Evolutionary conservation across 2,113 vertebrate genomes (phyloP).

Genomic region (Cathartes aura): DNA sequence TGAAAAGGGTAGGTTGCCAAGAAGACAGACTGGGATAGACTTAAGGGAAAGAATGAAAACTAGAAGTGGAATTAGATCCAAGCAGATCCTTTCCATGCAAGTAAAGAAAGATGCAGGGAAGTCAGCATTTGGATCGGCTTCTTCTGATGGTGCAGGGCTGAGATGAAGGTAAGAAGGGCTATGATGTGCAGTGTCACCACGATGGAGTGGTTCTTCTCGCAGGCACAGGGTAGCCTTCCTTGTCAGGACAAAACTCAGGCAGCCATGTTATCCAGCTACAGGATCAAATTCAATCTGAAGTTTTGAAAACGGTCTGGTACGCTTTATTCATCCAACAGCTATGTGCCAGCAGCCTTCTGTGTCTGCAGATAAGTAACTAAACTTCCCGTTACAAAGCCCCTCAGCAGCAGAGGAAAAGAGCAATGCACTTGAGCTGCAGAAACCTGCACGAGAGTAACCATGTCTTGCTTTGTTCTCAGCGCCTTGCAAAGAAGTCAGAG

Average conservation of each 20-base stretch:
- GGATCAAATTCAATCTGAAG: not conserved
- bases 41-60: not conserved
- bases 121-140: not conserved
- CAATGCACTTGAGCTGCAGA: not conserved
- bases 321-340: not conserved
- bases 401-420: not conserved
- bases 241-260: not conserved
- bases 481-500: not conserved
- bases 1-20: not conserved
- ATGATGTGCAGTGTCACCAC: not conserved
- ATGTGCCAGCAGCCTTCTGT: not conserved
- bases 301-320: not conserved
- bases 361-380: not conserved
- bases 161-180: not conserved
- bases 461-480: not conserved
- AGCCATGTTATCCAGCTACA: not conserved
- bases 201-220: accelerated
- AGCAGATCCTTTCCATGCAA: not conserved
- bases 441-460: accelerated
- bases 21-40: not conserved
- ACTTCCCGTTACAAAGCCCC: not conserved
- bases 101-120: not conserved
- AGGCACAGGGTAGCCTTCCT: not conserved
- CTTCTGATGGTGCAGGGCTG: not conserved
- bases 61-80: not conserved